These are phyloP conservation scores for Neosalanx taihuensis DNA, from an alignment of 2,797 vertebrate genomes.

Conservation along the genomic window DNA sequence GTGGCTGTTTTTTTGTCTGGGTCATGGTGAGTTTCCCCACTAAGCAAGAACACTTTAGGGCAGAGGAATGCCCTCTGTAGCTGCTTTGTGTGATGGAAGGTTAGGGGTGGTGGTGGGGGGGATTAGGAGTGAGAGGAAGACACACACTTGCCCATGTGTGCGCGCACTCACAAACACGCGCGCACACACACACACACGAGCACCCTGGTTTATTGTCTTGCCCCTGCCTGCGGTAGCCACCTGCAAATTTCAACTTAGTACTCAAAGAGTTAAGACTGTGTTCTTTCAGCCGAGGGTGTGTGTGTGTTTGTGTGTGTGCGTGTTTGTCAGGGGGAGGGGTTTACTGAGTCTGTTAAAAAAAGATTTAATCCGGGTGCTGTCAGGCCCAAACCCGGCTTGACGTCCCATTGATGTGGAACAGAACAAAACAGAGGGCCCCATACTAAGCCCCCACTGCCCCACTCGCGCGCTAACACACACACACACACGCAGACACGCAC, in stretches of 20 bases:
- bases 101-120: not conserved
- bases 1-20: conserved; percentile 1
- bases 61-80: conserved; percentile 12
- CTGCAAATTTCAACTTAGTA: conserved; percentile 81
- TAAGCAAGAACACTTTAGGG: not conserved
- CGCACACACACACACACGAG: conserved; percentile 2
- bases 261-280: conserved; percentile 78
- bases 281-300: conserved; percentile 63
- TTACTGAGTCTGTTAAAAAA: conserved; percentile 74
- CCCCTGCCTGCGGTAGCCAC: conserved; percentile 64
- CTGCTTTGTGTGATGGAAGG: conserved; percentile 2
- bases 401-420: conserved; percentile 86
- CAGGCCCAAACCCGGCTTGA: conserved; percentile 81
- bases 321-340: conserved; percentile 54
- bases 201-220: conserved; percentile 47
- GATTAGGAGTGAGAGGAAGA: conserved; percentile 1
- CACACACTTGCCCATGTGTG: not conserved
- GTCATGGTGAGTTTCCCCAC: not conserved
- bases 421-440: conserved; percentile 79
- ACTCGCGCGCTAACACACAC: conserved; percentile 27
- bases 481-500: conserved; percentile 6
- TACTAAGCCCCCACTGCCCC: conserved; percentile 59
- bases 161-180: not conserved
- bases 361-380: conserved; percentile 81
- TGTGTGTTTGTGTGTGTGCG: conserved; percentile 23